Evolutionary conservation across 2,888 invertebrate species (phyloP).

Genomic region (Papilio gigon): DNA sequence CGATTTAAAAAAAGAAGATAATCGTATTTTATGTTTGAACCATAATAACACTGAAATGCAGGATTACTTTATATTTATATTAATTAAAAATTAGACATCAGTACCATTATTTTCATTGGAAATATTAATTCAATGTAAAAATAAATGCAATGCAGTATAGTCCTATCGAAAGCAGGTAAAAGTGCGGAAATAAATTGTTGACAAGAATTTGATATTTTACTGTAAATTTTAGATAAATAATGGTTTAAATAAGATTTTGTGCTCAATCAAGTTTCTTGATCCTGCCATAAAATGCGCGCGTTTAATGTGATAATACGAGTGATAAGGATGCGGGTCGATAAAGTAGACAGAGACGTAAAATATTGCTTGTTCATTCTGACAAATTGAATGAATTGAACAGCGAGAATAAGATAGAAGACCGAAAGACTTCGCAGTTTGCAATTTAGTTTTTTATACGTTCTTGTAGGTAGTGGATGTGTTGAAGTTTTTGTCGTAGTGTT

Average conservation of each 20-base stretch:
- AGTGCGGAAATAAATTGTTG: neutral
- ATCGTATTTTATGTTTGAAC: neutral
- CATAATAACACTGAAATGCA: neutral
- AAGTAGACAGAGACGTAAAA: conserved; percentile 56
- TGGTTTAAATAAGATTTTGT: neutral
- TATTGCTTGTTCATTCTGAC: conserved; percentile 54
- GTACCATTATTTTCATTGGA: neutral
- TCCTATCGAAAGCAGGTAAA: neutral
- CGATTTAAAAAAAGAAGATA: neutral
- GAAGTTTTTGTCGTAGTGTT: conserved; percentile 49
- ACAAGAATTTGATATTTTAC: no score
- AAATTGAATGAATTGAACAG: conserved; percentile 40
- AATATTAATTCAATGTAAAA: neutral
- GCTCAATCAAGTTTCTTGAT: neutral
- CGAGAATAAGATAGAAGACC: conserved; percentile 41
- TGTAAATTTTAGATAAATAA: neutral
- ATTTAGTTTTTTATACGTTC: conserved; percentile 64
- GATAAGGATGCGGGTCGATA: conserved; percentile 70
- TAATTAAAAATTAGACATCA: neutral
- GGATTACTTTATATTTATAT: neutral
- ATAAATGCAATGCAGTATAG: neutral
- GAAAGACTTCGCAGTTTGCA: conserved; percentile 36
- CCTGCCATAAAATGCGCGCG: conserved; percentile 56
- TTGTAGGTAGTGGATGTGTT: conserved; percentile 57
- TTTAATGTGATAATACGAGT: conserved; percentile 52